These are phyloP conservation scores for Spilosoma lubricipeda DNA, from an alignment of 2,888 invertebrate species.

Conservation along the genomic window DNA sequence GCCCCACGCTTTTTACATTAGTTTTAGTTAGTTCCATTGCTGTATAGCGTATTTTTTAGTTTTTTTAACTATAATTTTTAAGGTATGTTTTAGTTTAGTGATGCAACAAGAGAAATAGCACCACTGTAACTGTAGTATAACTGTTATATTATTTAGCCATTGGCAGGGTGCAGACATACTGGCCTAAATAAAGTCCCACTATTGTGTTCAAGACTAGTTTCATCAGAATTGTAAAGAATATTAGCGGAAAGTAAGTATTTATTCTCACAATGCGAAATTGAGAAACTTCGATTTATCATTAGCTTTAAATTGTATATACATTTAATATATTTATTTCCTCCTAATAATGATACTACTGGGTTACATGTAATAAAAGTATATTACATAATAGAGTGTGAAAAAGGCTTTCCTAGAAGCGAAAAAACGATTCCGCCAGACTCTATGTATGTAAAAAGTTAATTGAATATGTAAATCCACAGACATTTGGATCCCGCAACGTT, in stretches of 20 bases:
- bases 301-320: neutral
- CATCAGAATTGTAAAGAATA: neutral
- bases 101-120: too few species aligned
- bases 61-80: too few species aligned
- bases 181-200: neutral
- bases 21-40: too few species aligned
- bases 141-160: neutral
- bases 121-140: too few species aligned
- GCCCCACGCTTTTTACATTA: too few species aligned
- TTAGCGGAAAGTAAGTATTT: neutral
- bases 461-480: conserved; percentile 45
- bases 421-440: conserved; percentile 15
- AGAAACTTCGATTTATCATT: neutral
- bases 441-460: conserved; percentile 39
- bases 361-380: conserved; percentile 2
- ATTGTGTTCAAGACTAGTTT: neutral
- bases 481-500: conserved; percentile 34
- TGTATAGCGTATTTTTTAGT: too few species aligned
- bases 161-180: too few species aligned
- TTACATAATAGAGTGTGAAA: neutral
- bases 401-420: conserved; percentile 14
- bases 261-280: neutral
- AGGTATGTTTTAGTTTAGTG: too few species aligned
- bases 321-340: neutral
- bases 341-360: neutral